phyloP scores from a whole-genome alignment of 2,797 vertebrate genomes.

The Notolabrus celidotus region DNA sequence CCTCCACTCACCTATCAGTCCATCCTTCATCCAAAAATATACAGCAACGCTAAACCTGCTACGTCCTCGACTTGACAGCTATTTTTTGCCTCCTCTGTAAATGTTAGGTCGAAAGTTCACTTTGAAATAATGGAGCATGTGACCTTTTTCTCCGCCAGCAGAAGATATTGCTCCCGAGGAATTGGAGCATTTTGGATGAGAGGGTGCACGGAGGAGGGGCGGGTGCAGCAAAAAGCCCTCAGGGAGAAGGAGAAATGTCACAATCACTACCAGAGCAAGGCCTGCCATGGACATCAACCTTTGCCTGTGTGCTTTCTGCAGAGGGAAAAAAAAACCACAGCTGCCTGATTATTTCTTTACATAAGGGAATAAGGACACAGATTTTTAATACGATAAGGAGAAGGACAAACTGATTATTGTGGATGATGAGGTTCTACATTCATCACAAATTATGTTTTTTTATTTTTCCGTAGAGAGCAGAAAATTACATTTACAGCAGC shows the following conservation, averaged over 20 bases:
- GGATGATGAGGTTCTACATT: conserved; percentile 22
- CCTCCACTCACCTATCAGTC: conserved; percentile 43
- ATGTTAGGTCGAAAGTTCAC: conserved; percentile 86
- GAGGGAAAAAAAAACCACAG: conserved; percentile 21
- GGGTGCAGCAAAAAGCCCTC: conserved; percentile 53
- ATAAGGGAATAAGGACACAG: conserved; percentile 19
- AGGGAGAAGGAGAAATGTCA: conserved; percentile 84
- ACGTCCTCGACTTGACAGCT: conserved; percentile 65
- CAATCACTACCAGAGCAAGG: conserved; percentile 71
- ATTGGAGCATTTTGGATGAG: conserved; percentile 80
- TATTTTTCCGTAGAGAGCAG: conserved; percentile 18
- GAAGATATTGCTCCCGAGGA: conserved; percentile 78
- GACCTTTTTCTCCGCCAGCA: conserved; percentile 83
- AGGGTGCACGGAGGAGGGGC: conserved; percentile 46
- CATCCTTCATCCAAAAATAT: conserved; percentile 60
- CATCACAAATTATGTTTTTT: conserved; percentile 39
- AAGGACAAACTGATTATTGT: conserved; percentile 33
- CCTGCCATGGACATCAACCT: conserved; percentile 71
- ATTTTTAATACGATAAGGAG: conserved; percentile 23
- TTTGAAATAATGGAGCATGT: conserved; percentile 85
- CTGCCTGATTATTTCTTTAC: conserved; percentile 34
- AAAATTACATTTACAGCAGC: conserved; percentile 19
- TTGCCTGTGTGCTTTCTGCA: conserved; percentile 44
- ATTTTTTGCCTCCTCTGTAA: conserved; percentile 81
- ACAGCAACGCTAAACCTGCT: conserved; percentile 59